Percentiles rank a stretch among this genome's conserved stretches.
Evolutionary conservation across 2,888 invertebrate genomes (phyloP).

Genomic region (Allacma fusca): DNA sequence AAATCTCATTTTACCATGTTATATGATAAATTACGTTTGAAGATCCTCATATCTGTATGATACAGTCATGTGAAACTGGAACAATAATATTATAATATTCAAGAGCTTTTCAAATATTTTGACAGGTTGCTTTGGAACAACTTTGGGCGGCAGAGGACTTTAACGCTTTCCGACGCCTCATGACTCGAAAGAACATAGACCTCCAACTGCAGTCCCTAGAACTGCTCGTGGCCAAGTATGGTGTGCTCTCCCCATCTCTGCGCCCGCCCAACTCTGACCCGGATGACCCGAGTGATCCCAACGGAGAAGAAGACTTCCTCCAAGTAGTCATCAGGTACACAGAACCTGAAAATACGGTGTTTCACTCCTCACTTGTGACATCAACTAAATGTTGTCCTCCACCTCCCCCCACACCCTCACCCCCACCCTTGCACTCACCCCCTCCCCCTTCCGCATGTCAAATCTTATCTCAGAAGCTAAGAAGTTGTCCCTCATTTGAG

Average conservation of each 20-base stretch:
- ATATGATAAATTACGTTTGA: no score
- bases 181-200: constrained; percentile 91
- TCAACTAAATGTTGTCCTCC: constrained; percentile 35
- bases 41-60: no score
- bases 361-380: constrained; percentile 42
- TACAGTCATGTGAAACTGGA: no score
- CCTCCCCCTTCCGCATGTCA: neutral
- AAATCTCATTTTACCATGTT: no score
- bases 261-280: constrained; percentile 46
- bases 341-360: constrained; percentile 43
- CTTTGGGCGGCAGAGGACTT: constrained; percentile 94
- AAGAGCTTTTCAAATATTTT: no score
- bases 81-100: no score
- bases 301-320: constrained; percentile 60
- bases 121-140: constrained; percentile 73
- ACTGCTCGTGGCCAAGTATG: constrained; percentile 79
- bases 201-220: constrained; percentile 88
- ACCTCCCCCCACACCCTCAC: constrained; percentile 6
- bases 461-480: neutral
- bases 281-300: constrained; percentile 47
- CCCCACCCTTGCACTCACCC: neutral
- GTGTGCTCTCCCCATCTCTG: constrained; percentile 61
- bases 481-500: neutral
- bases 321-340: constrained; percentile 61
- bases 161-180: constrained; percentile 87